phyloP scores from a whole-genome alignment of 2,113 vertebrate species.

The Neolamprologus kungweensis region DNA sequence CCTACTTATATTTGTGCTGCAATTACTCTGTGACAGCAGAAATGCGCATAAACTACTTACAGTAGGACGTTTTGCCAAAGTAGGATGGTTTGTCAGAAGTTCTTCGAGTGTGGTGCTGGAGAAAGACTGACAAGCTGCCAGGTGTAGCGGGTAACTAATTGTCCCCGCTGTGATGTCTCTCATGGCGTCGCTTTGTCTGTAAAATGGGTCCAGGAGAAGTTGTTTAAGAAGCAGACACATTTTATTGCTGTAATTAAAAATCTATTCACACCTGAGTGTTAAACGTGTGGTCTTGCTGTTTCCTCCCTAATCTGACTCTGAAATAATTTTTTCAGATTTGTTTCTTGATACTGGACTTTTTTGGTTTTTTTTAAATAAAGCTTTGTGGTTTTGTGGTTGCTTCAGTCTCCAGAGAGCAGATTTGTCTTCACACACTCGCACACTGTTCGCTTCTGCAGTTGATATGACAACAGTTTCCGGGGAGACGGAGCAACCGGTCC shows the following conservation, averaged over 20 bases:
- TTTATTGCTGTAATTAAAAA: background rate
- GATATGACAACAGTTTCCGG: constrained; percentile 35
- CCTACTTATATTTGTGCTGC: accelerated
- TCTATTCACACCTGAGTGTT: background rate
- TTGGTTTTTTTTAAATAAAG: accelerated
- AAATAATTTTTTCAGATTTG: background rate
- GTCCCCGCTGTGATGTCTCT: background rate
- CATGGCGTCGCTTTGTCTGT: background rate
- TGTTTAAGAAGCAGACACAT: background rate
- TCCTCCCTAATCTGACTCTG: background rate
- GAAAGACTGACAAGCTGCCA: background rate
- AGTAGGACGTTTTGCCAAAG: background rate
- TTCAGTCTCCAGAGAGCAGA: background rate
- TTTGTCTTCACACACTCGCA: background rate
- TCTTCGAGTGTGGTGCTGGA: background rate
- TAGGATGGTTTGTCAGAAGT: background rate
- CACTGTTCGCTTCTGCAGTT: background rate
- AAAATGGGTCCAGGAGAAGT: background rate
- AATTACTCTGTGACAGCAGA: background rate
- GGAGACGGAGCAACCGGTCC: background rate
- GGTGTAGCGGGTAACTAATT: accelerated
- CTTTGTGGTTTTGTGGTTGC: background rate
- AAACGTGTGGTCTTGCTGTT: background rate
- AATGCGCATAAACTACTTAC: background rate
- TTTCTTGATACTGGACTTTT: background rate